Conservation (phyloP, 2,113 vertebrate species). For the Campylomormyrus tamandua region DNA sequence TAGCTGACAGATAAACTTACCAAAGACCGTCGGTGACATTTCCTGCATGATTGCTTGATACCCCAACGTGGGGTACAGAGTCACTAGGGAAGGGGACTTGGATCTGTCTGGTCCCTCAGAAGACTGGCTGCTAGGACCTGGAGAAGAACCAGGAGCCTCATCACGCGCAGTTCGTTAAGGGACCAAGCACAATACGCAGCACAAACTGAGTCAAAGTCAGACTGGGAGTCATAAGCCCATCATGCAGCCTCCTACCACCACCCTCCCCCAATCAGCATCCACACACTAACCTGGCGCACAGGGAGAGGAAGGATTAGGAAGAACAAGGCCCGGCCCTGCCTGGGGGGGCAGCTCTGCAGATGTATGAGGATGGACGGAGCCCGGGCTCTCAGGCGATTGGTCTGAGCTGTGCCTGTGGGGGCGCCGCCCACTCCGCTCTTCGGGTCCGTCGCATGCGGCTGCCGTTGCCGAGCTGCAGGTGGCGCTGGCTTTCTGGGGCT, state of each 20-base stretch:
- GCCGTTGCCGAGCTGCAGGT: slow-evolving; percentile 88
- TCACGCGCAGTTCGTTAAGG: neutral
- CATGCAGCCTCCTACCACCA: neutral
- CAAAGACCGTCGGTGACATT: slow-evolving; percentile 90
- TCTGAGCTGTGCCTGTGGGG: slow-evolving; percentile 74
- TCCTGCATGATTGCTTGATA: slow-evolving; percentile 91
- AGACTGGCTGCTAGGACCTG: slow-evolving; percentile 83
- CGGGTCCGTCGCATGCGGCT: slow-evolving; percentile 73
- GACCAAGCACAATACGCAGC: neutral
- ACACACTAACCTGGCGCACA: slow-evolving; percentile 68
- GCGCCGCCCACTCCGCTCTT: slow-evolving; percentile 83
- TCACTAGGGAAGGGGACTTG: slow-evolving; percentile 61
- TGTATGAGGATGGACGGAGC: slow-evolving; percentile 62
- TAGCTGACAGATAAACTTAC: slow-evolving; percentile 50
- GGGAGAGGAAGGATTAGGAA: slow-evolving; percentile 81
- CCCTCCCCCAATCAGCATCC: neutral
- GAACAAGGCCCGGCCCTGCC: slow-evolving; percentile 62
- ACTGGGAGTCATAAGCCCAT: neutral
- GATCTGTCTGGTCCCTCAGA: slow-evolving; percentile 59
- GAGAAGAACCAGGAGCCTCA: neutral
- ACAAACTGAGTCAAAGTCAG: neutral
- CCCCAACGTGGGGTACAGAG: slow-evolving; percentile 72
- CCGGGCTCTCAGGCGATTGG: slow-evolving; percentile 66
- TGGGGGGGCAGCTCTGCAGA: slow-evolving; percentile 74
- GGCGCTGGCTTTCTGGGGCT: slow-evolving; percentile 84